Percentiles rank a stretch among this genome's conserved stretches.
phyloP scores from a whole-genome alignment of 2,888 invertebrate species.

The Sycophila texana region DNA sequence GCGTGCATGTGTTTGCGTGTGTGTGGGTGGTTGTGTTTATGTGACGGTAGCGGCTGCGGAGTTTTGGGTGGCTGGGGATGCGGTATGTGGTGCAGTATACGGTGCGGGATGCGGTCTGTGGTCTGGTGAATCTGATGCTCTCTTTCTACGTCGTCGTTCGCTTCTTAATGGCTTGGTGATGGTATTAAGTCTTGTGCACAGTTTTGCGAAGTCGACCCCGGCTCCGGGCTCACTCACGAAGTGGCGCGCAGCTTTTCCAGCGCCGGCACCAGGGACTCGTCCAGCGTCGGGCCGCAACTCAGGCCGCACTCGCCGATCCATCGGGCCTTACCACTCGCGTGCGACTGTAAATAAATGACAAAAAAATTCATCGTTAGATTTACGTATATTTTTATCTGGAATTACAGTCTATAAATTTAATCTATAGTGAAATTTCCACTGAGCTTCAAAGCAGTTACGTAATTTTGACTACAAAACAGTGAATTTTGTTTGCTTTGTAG shows the following conservation, averaged over 20 bases:
- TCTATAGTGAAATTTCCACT: no score
- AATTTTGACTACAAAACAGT: no score
- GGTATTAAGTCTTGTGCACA: constrained; percentile 71
- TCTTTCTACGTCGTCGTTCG: neutral
- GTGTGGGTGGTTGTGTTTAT: no score
- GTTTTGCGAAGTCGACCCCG: constrained; percentile 43
- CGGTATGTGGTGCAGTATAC: no score
- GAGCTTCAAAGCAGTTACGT: no score
- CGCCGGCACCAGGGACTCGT: constrained; percentile 72
- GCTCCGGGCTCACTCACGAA: constrained; percentile 69
- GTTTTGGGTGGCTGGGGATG: no score
- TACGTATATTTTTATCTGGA: no score
- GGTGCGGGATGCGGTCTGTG: no score
- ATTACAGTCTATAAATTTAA: no score
- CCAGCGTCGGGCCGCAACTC: constrained; percentile 74
- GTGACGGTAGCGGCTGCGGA: no score
- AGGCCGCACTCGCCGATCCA: constrained; percentile 83
- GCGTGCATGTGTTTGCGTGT: neutral
- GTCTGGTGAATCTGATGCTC: neutral
- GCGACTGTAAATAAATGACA: constrained; percentile 79
- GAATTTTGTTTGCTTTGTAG: no score
- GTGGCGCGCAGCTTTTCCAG: constrained; percentile 74
- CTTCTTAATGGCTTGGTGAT: constrained; percentile 67
- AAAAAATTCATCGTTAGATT: neutral
- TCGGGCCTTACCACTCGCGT: constrained; percentile 83